Evolutionary conservation across 2,113 vertebrate genomes (phyloP), one percentile per base, ranked within the genome.

Genomic region (Vulpes ferrilata): DNA sequence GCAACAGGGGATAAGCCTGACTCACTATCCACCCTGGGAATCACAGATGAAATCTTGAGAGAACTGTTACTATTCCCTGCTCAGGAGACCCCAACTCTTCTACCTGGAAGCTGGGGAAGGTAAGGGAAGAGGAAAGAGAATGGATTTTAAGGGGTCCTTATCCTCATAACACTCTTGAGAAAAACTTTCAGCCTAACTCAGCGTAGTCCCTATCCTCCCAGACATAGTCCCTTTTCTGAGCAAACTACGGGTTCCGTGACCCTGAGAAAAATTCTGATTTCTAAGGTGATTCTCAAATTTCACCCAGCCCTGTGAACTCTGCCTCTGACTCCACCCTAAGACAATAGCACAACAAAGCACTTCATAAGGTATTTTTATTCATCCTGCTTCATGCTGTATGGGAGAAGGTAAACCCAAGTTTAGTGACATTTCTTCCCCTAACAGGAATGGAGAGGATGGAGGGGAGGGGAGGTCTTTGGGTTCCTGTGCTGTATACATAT

Each of bases 211-310:
- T 27, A 12, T 73, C 15, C 30, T 85, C 53, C 69, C 80, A 90
- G 80, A 59, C 78, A 32, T n/a, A 35, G 35, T 27, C 5, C 64
- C 62, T 20, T 82, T 78, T 69, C 60, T 69, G 32, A 78, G 57
- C 79, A 48, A 90, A 19, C 48, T 67, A 16, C 12, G 73, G 67
- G 48, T 64, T 79, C 55, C 53, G 79, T 87, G 86, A 32, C 78
- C 83, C 64, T 60, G 78, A 64, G 76, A 78, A 43, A 38, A 73
- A 59, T 86, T 79, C 60, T 95, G 97, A 92, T 97, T 95, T 97
- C 97, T 88, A 59, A 82, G 96, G 96, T 35, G 91, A 97, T 94
- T 79, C 71, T 67, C 60, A 89, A 62, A 55, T 84, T 74, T 92
- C 60, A 78, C 62, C 43, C 19, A 43, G 17, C 93, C 69, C 64